These are phyloP conservation scores for Aspidoscelis tigris DNA, from an alignment of 2,113 vertebrate species.

Conservation along the genomic window DNA sequence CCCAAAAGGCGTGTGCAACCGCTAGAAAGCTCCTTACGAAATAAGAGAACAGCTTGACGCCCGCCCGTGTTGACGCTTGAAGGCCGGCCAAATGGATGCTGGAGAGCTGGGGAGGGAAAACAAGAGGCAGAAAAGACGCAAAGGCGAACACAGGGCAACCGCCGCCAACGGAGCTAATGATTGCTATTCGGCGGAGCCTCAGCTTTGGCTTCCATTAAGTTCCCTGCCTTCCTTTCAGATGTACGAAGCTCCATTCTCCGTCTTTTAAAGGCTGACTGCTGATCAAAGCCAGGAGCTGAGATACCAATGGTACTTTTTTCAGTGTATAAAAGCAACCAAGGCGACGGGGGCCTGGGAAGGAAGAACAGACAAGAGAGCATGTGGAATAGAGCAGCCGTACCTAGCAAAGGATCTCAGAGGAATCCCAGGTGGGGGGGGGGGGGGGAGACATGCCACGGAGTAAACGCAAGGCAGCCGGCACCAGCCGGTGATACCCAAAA, in stretches of 20 bases:
- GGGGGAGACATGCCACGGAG: too few relatives aligned
- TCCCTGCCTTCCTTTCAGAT: slow-evolving; percentile 40
- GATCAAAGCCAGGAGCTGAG: neutral
- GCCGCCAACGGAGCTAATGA: slow-evolving; percentile 52
- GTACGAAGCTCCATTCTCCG: neutral
- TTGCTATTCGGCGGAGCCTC: slow-evolving; percentile 27
- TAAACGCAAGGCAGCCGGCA: too few relatives aligned
- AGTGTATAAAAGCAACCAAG: neutral
- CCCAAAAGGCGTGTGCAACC: slow-evolving; percentile 54
- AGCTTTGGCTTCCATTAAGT: slow-evolving; percentile 48
- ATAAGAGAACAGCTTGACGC: slow-evolving; percentile 64
- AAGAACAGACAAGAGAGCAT: too few relatives aligned
- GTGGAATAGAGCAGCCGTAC: neutral
- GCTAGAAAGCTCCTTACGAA: slow-evolving; percentile 50
- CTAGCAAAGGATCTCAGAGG: too few relatives aligned
- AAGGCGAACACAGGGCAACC: slow-evolving; percentile 61
- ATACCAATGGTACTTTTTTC: slow-evolving; percentile 2
- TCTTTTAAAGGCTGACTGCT: fast-evolving
- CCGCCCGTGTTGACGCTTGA: slow-evolving; percentile 49
- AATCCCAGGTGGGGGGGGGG: too few relatives aligned
- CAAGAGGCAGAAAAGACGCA: slow-evolving; percentile 52
- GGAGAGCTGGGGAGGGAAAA: slow-evolving; percentile 55
- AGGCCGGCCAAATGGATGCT: slow-evolving; percentile 59
- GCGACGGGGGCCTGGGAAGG: neutral
- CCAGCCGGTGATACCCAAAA: too few relatives aligned